Conservation (phyloP, 2,888 invertebrate species). For the Ganaspis brasiliensis region DNA sequence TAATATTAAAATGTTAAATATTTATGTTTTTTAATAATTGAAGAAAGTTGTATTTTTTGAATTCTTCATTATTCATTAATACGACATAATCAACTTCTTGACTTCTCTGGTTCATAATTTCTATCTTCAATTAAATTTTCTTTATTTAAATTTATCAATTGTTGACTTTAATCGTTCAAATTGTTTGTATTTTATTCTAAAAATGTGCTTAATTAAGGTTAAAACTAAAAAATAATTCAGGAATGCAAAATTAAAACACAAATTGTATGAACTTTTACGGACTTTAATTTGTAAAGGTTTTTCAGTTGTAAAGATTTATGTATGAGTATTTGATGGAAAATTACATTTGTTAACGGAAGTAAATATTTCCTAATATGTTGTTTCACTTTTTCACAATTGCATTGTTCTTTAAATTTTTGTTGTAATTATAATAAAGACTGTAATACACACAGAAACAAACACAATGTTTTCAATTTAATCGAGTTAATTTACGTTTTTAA, state of each 20-base stretch:
- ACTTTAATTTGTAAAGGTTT: conserved; percentile 15
- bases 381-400: conserved; percentile 6
- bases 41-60: no score
- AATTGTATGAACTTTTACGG: conserved; percentile 3
- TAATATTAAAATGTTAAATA: no score
- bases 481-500: not conserved
- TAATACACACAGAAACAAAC: not conserved
- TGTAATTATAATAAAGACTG: not conserved
- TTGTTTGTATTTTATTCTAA: no score
- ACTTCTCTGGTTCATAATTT: no score
- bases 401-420: not conserved
- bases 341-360: conserved; percentile 15
- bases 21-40: no score
- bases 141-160: no score
- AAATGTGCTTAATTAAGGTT: no score
- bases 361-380: conserved; percentile 8
- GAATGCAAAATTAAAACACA: not conserved
- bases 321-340: conserved; percentile 5
- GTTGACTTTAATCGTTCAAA: no score
- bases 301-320: not conserved
- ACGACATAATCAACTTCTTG: no score
- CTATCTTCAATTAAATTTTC: no score
- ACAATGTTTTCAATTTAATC: not conserved
- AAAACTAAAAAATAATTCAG: not conserved
- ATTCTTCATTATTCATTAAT: no score